Evolutionary conservation across 2,113 vertebrate genomes (phyloP).

Genomic region (Poeciliopsis prolifica): DNA sequence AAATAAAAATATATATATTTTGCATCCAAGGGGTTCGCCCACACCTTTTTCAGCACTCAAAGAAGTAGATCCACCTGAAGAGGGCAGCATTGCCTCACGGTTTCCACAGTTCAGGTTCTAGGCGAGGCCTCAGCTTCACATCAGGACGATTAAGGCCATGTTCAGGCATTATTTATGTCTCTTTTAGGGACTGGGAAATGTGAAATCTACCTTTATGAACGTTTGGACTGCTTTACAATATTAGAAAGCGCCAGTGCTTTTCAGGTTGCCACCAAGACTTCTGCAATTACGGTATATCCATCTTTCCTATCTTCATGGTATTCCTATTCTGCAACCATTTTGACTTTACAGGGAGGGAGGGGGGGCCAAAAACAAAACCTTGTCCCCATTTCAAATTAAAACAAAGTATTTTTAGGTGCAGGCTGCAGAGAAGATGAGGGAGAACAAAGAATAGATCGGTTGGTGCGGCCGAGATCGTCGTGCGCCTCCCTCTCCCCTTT

Average conservation of each 20-base stretch:
- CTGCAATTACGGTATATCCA: neutral
- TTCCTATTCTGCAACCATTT: neutral
- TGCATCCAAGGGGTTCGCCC: neutral
- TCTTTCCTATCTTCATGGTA: neutral
- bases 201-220: neutral
- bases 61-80: constrained; percentile 52
- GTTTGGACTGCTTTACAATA: constrained; percentile 4
- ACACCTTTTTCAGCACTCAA: neutral
- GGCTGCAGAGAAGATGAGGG: constrained; percentile 2
- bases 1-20: too few species aligned
- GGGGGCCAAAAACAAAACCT: neutral
- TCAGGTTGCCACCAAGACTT: neutral
- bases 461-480: constrained; percentile 38
- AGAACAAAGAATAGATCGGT: neutral
- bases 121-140: constrained; percentile 17
- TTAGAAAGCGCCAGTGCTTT: neutral
- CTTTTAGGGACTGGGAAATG: constrained; percentile 1
- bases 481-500: constrained; percentile 21
- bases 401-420: neutral
- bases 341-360: neutral
- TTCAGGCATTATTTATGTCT: constrained; percentile 25
- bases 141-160: neutral
- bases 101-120: constrained; percentile 14
- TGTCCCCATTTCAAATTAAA: neutral
- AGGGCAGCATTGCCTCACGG: constrained; percentile 73